Base-by-base conservation (phyloP, 2,888 invertebrate genomes). In the Eulithis prunata region DNA sequence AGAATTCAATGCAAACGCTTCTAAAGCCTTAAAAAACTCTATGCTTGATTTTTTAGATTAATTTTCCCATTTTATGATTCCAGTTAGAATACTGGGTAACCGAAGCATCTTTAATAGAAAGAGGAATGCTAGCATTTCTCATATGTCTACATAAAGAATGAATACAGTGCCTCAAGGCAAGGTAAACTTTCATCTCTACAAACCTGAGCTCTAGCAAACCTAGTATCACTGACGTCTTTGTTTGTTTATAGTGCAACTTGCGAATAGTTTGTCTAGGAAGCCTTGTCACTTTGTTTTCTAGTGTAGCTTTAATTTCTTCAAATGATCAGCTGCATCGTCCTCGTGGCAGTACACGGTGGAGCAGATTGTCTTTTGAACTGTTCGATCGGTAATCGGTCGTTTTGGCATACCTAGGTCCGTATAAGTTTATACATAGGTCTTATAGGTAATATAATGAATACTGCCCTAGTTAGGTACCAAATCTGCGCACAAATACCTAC, bases 91-190 rank as follows among this genome's bases (percentile, higher is more conserved):
- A 10, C 2, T 41, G 41, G 38, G 41, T 41, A 1, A 3, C 8
- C 41, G 10, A 41, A 41, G 52, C 13, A 56, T 56, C 6, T 49
- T 41, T 56, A 51, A 62, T 56, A 62, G 56, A 45, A 57, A 71
- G 49, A 62, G 53, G 28, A 63, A 63, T 52, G 38, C 46, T 28
- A 63, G 62, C 38, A 62, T 60, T 62, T 57, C 51, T 61, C 62
- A 49, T 49, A 49, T 8, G 49, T 47, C 53, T 43, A 56, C 43
- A 43, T 49, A 8, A 36, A 57, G 57, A 57, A 63, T 63, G 54
- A 43, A 64, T 64, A 47, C 13, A 55, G 55, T 64, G 58, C 59
- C 59, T 49, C 41, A 64, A 58, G 57, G 52, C 41, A 64, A 58
- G 62, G 43, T 57, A 63, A 52, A 57, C 52, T 62, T 56, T 51